Evolutionary conservation across 2,113 vertebrate genomes (phyloP), one percentile per base, ranked within the genome.

Genomic region (Chroicocephalus ridibundus): DNA sequence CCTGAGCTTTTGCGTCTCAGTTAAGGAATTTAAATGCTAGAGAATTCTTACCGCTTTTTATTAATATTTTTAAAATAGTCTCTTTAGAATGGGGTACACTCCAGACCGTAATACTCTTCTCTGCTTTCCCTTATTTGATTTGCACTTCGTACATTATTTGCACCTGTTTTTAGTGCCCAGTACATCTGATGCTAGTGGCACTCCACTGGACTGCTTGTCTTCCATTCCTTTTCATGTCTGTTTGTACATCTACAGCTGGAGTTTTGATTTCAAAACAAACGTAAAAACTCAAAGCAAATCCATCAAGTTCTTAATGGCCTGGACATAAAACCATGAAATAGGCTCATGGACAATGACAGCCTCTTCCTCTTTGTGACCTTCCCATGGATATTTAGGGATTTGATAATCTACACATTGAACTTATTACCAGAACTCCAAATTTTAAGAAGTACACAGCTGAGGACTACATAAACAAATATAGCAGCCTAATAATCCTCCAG

Each of bases 11-110:
- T 52, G 54, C 68, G 70, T 79, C 54, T 89, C 84, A 70, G 22
- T 82, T 85, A 87, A 80, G 44, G 54, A 93, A 94, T 75, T 91
- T 90, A 80, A 95, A 91, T 42, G 70, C 60, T 77, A 89, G 42
- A 65, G 11, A 76, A 80, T 82, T 74, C 75, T 85, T 88, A 70
- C 27, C 31, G 51, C 9, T 57, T 86, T 86, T 91, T 71, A 68
- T 74, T 79, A 76, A 76, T 61, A 79, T 86, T 95, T 94, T 90
- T 88, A 34, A 87, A 95, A 60, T 66, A 83, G 32, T 78, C 42
- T 92, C 44, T 61, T 74, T 44, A 95, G 32, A 87, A 74, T 27
- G n/a, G 47, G 68, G 22, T 55, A 55, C 12, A 11, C 26, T 77
- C n/a, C 47, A 60, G 51, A 74, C 51, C 0, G 0, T 55, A 86